Conservation (phyloP, 1,140 invertebrate species). For the Mesaphorura yosii region DNA sequence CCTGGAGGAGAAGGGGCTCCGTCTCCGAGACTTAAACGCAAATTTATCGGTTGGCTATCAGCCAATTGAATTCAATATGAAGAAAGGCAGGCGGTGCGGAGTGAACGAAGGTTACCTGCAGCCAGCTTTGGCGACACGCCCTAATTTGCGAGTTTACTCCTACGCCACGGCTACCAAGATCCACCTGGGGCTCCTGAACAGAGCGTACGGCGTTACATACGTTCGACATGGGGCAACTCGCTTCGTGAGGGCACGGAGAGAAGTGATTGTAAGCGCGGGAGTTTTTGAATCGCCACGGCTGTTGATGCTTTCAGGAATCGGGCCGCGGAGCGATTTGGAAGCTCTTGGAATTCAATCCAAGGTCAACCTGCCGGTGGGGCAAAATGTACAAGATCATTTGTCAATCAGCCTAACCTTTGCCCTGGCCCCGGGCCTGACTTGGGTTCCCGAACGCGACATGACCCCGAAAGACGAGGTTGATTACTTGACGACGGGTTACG, state of each 20-base stretch:
- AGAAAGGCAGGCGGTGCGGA: slow-evolving; percentile 57
- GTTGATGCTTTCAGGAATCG: not conserved
- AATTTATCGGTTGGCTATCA: too few species aligned
- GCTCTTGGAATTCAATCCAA: not conserved
- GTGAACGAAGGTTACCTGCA: slow-evolving; percentile 59
- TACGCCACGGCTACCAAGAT: too few species aligned
- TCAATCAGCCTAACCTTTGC: not conserved
- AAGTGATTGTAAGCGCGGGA: slow-evolving; percentile 15
- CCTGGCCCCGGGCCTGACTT: not conserved
- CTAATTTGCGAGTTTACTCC: too few species aligned
- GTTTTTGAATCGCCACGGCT: not conserved
- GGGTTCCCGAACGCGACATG: not conserved
- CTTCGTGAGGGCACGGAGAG: slow-evolving; percentile 4
- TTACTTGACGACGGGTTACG: too few species aligned
- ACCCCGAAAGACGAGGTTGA: too few species aligned
- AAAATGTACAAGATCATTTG: not conserved
- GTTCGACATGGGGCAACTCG: not conserved
- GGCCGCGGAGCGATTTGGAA: not conserved
- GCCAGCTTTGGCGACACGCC: slow-evolving; percentile 46
- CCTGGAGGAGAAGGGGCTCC: too few species aligned
- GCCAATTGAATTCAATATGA: slow-evolving; percentile 51
- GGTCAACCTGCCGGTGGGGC: not conserved
- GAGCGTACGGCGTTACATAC: not conserved
- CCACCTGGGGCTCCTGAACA: too few species aligned
- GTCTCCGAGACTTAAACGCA: not conserved